Evolutionary conservation across 2,797 vertebrate species (phyloP).

Genomic region (Chiloscyllium punctatum): DNA sequence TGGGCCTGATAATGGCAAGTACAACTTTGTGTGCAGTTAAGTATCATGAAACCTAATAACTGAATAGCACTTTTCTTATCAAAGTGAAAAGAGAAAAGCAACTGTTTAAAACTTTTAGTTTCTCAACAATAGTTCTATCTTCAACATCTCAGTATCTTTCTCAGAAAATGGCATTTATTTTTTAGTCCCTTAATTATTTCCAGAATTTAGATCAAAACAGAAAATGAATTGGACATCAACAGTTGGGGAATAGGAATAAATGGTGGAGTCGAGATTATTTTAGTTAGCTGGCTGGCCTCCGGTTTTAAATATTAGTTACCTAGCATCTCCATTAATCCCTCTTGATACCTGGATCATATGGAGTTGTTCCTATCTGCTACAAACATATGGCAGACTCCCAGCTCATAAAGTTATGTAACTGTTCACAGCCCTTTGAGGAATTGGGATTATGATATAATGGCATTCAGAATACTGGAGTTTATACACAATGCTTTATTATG

Average conservation of each 20-base stretch:
- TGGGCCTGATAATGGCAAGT: not conserved
- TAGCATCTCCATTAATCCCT: not conserved
- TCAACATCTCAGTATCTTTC: not conserved
- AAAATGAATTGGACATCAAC: not conserved
- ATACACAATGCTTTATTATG: not conserved
- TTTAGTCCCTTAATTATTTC: not conserved
- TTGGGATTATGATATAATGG: not conserved
- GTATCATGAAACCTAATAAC: not conserved
- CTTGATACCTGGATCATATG: not conserved
- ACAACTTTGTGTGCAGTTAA: not conserved
- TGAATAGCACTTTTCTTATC: not conserved
- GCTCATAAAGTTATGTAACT: not conserved
- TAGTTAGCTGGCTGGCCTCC: not conserved
- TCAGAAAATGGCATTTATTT: not conserved
- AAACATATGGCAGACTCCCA: not conserved
- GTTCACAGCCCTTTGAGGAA: not conserved
- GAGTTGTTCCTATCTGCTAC: not conserved
- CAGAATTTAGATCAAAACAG: not conserved
- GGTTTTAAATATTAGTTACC: not conserved
- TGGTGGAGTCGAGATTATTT: not conserved
- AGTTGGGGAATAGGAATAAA: not conserved
- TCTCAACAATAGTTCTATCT: not conserved
- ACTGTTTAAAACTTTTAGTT: not conserved
- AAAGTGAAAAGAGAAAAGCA: not conserved
- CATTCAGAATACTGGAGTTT: not conserved